Percentiles rank a stretch among this genome's conserved stretches.
Conservation (phyloP, 2,888 invertebrate genomes). For the Julus scandinavius region DNA sequence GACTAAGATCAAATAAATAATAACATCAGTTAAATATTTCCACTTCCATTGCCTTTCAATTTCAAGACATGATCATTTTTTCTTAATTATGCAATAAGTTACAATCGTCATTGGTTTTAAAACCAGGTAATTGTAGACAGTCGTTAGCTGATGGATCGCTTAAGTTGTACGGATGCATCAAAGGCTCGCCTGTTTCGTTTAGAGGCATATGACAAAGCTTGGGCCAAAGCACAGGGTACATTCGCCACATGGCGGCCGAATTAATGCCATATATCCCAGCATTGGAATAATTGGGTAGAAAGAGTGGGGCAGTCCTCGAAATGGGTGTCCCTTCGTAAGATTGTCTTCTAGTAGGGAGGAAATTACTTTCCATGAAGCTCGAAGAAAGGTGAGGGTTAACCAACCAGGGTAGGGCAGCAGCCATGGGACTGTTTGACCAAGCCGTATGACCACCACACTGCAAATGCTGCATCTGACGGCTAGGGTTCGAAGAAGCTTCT, state of each 20-base stretch:
- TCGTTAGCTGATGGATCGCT: background rate
- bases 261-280: constrained; percentile 22
- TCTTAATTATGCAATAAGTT: constrained; percentile 40
- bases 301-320: background rate
- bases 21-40: too few relatives aligned
- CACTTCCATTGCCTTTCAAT: too few relatives aligned
- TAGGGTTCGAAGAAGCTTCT: background rate
- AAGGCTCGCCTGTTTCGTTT: background rate
- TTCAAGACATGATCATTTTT: too few relatives aligned
- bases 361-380: constrained; percentile 29
- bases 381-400: constrained; percentile 18
- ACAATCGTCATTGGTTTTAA: background rate
- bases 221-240: constrained; percentile 53
- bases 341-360: constrained; percentile 35
- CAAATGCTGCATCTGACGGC: background rate
- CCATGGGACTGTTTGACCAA: constrained; percentile 41
- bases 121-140: background rate
- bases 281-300: constrained; percentile 46
- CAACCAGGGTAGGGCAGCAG: constrained; percentile 45
- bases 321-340: background rate
- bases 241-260: constrained; percentile 53
- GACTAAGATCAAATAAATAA: too few relatives aligned
- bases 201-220: constrained; percentile 35
- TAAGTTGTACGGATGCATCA: constrained; percentile 6
- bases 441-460: background rate